These are phyloP conservation scores for Brachypodius melanocephalos DNA, from an alignment of 2,113 vertebrate genomes.

Conservation along the genomic window DNA sequence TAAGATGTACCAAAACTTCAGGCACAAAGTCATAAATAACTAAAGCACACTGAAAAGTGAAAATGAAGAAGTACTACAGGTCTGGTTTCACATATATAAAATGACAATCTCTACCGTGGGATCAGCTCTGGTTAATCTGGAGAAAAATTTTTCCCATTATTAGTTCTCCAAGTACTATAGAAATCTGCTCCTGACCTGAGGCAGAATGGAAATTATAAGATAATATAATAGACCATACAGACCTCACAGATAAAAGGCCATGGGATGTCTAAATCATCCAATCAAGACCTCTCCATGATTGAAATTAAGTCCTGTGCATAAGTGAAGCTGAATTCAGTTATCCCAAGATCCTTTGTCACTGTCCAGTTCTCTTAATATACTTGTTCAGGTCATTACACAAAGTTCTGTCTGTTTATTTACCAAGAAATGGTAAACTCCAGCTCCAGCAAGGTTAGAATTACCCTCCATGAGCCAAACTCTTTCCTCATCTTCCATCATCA, in stretches of 20 bases:
- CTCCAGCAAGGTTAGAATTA: background rate
- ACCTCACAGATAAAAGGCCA: background rate
- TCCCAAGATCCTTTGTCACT: background rate
- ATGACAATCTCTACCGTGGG: background rate
- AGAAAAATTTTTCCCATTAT: background rate
- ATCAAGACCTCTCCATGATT: background rate
- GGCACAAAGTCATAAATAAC: background rate
- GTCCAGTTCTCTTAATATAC: background rate
- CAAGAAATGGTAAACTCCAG: background rate
- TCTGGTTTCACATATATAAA: background rate
- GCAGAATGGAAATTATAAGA: conserved; percentile 32
- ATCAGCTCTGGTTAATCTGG: background rate
- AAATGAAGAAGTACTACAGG: background rate
- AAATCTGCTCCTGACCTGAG: conserved; percentile 15
- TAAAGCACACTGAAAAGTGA: background rate
- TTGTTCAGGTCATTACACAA: background rate
- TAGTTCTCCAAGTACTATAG: background rate
- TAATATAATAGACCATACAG: conserved; percentile 8
- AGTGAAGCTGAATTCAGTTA: background rate
- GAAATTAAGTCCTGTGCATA: background rate
- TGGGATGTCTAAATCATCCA: background rate
- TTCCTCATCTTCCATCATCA: background rate
- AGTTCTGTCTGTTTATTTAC: background rate
- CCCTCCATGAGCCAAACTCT: background rate
- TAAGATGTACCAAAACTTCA: background rate